Evolutionary conservation across 2,797 vertebrate species (phyloP).

Genomic region (Bradypodion ventrale): DNA sequence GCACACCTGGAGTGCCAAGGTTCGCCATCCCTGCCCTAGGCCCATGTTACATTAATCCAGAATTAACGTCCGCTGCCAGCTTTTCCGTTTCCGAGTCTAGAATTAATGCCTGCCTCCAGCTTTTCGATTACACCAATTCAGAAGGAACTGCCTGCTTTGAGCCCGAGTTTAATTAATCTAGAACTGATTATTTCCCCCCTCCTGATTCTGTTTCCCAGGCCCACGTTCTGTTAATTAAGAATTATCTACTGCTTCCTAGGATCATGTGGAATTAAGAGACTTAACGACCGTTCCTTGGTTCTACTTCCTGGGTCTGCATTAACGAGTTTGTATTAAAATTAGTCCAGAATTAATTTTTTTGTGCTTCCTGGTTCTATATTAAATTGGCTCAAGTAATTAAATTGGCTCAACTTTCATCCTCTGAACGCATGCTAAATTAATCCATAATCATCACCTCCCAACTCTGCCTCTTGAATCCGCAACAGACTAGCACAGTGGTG

Average conservation of each 20-base stretch:
- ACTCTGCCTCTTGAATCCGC: no score
- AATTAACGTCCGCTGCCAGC: neutral
- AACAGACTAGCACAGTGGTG: no score
- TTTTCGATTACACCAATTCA: no score
- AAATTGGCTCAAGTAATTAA: neutral
- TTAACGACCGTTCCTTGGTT: neutral
- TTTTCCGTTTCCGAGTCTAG: neutral
- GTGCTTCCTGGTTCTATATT: neutral
- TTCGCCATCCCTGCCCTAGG: no score
- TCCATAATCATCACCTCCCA: no score
- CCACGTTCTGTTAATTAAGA: neutral
- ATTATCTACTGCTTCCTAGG: no score
- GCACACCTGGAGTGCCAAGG: no score
- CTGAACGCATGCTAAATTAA: no score
- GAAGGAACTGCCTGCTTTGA: no score
- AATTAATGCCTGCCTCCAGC: neutral
- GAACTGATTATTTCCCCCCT: no score
- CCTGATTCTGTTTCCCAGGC: neutral
- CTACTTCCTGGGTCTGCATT: neutral
- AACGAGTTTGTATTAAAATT: neutral
- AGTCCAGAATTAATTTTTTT: neutral
- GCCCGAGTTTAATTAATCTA: no score
- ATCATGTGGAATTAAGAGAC: neutral
- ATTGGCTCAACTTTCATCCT: no score
- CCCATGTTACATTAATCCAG: neutral